Evolutionary conservation across 1,140 invertebrate species (phyloP), one percentile per base, ranked within the genome.

Genomic region (Antheraea mylitta): DNA sequence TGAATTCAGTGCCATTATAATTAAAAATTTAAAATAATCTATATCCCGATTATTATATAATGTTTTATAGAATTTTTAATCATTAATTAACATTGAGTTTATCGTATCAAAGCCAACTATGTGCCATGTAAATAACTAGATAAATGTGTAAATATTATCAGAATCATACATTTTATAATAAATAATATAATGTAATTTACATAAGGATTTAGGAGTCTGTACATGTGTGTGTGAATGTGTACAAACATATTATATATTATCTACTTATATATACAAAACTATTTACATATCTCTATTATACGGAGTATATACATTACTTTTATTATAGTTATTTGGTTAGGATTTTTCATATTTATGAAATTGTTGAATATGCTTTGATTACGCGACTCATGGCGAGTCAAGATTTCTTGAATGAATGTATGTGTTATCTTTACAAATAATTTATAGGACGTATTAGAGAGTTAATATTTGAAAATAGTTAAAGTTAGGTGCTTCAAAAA

Each of bases 321-420:
- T 42, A 53, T 53, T 53, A 2, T 53, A 53, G 13, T 53, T 53
- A 53, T 53, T 10, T 53, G 13, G 45, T 48, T 48, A 48, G 13
- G 3, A 48, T 13, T 6, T 13, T 2, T 16, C 16, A 2, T 13
- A 53, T 7, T 6, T 53, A 53, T 53, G 68, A 68, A 70, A 63
- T 64, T 75, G 85, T 88, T 90, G 85, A 82, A 83, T 62, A n/a
- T 71, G 67, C 68, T 84, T 86, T 85, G 73, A 90, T 68, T 72
- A 70, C 70, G 65, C 82, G 85, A 65, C 86, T 90, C 86, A 90
- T 87, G 85, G 88, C 88, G 86, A 90, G 86, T 81, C 82, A 62
- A 72, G 71, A 78, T 77, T 79, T 81, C 69, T 72, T 77, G 74
- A 71, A 76, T 66, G 69, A 16, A 48, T 67, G 69, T 73, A 73